These are phyloP conservation scores for Cartodere bifasciata DNA, from an alignment of 2,888 invertebrate species.

Conservation along the genomic window DNA sequence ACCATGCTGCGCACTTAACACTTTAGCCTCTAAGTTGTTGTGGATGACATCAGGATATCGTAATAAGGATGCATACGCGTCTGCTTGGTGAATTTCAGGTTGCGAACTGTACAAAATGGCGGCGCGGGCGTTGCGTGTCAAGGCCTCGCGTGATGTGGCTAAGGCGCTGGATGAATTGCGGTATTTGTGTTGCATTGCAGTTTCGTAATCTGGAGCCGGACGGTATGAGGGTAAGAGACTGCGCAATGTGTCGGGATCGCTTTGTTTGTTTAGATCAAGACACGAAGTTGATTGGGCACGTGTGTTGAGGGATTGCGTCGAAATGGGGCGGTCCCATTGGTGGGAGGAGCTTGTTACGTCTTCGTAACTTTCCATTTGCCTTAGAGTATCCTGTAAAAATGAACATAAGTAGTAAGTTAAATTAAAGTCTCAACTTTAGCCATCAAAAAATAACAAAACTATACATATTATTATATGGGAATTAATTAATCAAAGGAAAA, in stretches of 20 bases:
- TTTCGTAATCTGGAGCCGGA: slow-evolving; percentile 90
- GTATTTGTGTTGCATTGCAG: slow-evolving; percentile 79
- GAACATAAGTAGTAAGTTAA: no score
- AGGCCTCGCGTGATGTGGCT: slow-evolving; percentile 30
- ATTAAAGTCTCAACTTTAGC: no score
- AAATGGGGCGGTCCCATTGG: slow-evolving; percentile 33
- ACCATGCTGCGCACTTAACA: no score
- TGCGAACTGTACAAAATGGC: slow-evolving; percentile 54
- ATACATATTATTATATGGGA: no score
- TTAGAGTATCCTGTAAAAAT: no score
- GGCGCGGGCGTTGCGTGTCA: slow-evolving; percentile 24
- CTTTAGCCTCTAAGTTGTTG: slow-evolving; percentile 31
- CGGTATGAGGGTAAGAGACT: slow-evolving; percentile 74
- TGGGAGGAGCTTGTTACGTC: slow-evolving; percentile 25
- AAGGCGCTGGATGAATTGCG: slow-evolving; percentile 42
- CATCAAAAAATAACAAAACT: no score
- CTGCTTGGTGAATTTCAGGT: slow-evolving; percentile 55
- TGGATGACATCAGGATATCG: slow-evolving; percentile 58
- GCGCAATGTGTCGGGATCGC: slow-evolving; percentile 44
- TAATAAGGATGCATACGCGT: slow-evolving; percentile 29
- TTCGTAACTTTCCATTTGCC: slow-evolving; percentile 31
- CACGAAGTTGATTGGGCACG: slow-evolving; percentile 54
- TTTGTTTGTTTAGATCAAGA: slow-evolving; percentile 42
- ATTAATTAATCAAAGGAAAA: no score
- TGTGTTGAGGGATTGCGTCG: slow-evolving; percentile 34